These are phyloP conservation scores for Corapipo altera DNA, from an alignment of 2,113 vertebrate species.

Conservation along the genomic window DNA sequence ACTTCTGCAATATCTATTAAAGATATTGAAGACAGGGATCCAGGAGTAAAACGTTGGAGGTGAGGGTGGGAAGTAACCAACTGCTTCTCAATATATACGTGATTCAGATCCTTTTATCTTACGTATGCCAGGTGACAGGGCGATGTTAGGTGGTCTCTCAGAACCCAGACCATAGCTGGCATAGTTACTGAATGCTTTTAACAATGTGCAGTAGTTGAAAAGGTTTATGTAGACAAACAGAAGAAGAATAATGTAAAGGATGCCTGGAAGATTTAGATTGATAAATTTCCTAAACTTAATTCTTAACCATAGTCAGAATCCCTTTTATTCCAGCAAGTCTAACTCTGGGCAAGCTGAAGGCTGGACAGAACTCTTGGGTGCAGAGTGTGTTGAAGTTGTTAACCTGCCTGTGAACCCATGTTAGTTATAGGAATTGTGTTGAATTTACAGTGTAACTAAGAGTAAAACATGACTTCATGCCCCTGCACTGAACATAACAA, in stretches of 20 bases:
- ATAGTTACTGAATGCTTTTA: background rate
- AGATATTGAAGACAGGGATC: background rate
- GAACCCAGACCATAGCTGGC: background rate
- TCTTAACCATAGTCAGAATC: background rate
- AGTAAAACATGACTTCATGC: background rate
- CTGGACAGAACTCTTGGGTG: background rate
- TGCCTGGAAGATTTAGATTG: background rate
- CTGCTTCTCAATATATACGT: background rate
- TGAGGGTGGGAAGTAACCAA: background rate
- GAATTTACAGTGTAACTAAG: background rate
- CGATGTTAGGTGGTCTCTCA: background rate
- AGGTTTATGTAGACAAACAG: background rate
- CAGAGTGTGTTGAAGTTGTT: background rate
- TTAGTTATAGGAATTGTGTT: background rate
- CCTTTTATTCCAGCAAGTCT: background rate
- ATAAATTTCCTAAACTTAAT: background rate
- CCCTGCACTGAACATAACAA: background rate
- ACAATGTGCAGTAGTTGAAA: background rate
- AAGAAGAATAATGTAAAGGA: background rate
- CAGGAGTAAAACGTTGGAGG: background rate
- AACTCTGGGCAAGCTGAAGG: background rate
- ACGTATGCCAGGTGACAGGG: background rate
- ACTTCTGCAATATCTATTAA: background rate
- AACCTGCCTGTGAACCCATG: background rate
- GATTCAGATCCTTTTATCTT: background rate